These are phyloP conservation scores for Watsonalla binaria DNA, from an alignment of 2,888 invertebrate genomes.

Conservation along the genomic window DNA sequence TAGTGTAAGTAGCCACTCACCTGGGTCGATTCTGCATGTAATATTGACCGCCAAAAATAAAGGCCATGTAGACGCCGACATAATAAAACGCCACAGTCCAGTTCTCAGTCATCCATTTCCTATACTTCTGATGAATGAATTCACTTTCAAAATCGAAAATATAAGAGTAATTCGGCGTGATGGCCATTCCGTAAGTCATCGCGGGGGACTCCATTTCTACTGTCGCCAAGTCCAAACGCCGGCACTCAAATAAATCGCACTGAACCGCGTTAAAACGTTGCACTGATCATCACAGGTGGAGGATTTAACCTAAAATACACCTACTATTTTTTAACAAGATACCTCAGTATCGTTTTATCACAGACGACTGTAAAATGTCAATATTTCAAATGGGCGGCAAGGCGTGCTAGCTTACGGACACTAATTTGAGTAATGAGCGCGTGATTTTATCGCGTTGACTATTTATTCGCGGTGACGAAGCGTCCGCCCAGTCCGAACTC, in stretches of 20 bases:
- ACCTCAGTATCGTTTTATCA: slow-evolving; percentile 64
- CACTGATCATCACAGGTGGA: slow-evolving; percentile 67
- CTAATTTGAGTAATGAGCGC: slow-evolving; percentile 53
- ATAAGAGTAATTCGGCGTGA: slow-evolving; percentile 93
- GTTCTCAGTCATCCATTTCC: slow-evolving; percentile 97
- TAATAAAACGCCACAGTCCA: slow-evolving; percentile 97
- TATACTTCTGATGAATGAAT: slow-evolving; percentile 92
- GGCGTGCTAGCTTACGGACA: slow-evolving; percentile 50
- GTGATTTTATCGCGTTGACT: slow-evolving; percentile 52
- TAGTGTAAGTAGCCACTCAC: slow-evolving; percentile 44
- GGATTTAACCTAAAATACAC: slow-evolving; percentile 61
- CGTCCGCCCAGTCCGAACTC: slow-evolving; percentile 44
- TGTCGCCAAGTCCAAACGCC: slow-evolving; percentile 25
- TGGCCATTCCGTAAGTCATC: slow-evolving; percentile 74
- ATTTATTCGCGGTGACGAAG: slow-evolving; percentile 63
- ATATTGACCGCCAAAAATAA: slow-evolving; percentile 95
- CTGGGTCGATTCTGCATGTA: slow-evolving; percentile 95
- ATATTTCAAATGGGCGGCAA: slow-evolving; percentile 48
- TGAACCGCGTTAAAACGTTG: slow-evolving; percentile 33
- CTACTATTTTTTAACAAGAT: slow-evolving; percentile 33
- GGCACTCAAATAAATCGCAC: slow-evolving; percentile 39
- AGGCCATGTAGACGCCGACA: slow-evolving; percentile 92
- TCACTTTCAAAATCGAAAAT: slow-evolving; percentile 97
- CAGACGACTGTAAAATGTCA: slow-evolving; percentile 64
- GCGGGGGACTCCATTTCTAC: slow-evolving; percentile 56